phyloP scores from a whole-genome alignment of 1,140 invertebrate genomes.

The Myzus persicae region DNA sequence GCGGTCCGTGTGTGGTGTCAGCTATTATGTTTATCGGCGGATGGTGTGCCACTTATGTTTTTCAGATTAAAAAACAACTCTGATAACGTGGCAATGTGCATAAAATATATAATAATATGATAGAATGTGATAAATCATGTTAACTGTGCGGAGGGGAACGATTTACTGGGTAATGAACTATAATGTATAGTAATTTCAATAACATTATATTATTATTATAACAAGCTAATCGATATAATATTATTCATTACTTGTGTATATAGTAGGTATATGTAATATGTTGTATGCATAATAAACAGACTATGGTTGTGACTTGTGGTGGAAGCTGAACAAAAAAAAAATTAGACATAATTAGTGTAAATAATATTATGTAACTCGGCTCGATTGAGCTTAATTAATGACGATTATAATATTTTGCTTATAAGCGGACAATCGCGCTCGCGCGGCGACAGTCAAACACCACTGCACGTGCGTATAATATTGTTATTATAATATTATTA shows the following conservation, averaged over 20 bases:
- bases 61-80: neutral
- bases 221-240: too few relatives aligned
- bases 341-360: neutral
- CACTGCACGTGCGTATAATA: neutral
- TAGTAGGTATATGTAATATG: neutral
- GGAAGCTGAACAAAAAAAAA: neutral
- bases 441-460: neutral
- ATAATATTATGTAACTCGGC: neutral
- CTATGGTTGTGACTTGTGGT: neutral
- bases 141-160: neutral
- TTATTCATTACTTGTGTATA: too few relatives aligned
- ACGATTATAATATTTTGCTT: neutral
- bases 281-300: neutral
- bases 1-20: neutral
- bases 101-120: neutral
- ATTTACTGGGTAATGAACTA: neutral
- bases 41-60: neutral
- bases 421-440: neutral
- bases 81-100: neutral
- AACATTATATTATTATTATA: neutral
- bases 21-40: neutral
- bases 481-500: neutral
- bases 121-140: neutral
- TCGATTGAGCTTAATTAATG: neutral
- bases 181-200: neutral